Evolutionary conservation across 2,113 vertebrate species (phyloP).

Genomic region (Redunca redunca): DNA sequence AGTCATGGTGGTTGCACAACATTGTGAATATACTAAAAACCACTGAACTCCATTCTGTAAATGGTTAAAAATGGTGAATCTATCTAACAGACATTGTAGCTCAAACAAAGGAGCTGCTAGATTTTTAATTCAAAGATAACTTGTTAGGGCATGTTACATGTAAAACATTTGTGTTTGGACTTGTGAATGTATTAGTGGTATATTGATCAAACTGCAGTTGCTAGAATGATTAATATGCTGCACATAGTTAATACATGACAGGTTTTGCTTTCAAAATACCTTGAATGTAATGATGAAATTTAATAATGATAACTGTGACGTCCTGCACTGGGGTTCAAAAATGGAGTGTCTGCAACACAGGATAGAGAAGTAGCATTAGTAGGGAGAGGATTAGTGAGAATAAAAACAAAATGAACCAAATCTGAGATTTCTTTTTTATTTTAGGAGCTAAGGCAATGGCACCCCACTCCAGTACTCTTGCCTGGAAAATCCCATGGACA

Average conservation of each 20-base stretch:
- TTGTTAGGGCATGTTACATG: not conserved
- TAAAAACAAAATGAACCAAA: not conserved
- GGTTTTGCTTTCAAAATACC: not conserved
- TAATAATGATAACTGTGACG: not conserved
- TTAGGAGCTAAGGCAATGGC: not conserved
- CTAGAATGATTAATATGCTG: not conserved
- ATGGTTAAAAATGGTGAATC: not conserved
- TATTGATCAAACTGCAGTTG: not conserved
- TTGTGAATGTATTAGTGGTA: not conserved
- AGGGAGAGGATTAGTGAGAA: not conserved
- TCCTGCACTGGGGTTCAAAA: not conserved
- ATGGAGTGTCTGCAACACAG: not conserved
- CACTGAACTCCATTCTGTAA: not conserved
- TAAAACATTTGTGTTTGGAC: not conserved
- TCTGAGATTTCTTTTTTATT: not conserved
- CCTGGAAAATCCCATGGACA: too few species aligned
- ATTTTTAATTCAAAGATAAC: conserved; percentile 6
- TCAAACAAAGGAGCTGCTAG: not conserved
- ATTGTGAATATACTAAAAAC: not conserved
- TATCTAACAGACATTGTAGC: not conserved
- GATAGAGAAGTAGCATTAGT: not conserved
- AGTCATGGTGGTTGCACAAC: not conserved
- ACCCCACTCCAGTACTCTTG: too few species aligned
- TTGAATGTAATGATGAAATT: not conserved
- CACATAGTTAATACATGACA: not conserved